Evolutionary conservation across 2,797 vertebrate species (phyloP).

Genomic region (Takifugu ocellatus): DNA sequence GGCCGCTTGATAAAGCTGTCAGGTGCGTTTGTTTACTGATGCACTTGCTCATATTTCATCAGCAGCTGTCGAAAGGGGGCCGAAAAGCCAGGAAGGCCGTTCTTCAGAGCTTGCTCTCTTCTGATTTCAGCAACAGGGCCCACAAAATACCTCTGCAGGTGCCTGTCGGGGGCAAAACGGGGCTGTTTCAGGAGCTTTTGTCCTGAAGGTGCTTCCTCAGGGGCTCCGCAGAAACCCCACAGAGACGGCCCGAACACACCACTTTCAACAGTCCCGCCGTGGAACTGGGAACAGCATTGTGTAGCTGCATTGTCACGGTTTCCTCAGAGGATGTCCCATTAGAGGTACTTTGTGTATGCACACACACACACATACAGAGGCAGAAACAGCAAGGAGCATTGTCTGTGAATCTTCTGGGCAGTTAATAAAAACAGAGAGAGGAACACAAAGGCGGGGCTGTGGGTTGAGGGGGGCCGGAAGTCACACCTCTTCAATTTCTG

Average conservation of each 20-base stretch:
- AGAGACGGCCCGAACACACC: slow-evolving; percentile 53
- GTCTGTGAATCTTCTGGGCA: slow-evolving; percentile 15
- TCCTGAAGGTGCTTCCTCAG: slow-evolving; percentile 63
- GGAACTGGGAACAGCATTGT: slow-evolving; percentile 36
- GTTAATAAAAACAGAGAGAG: slow-evolving; percentile 18
- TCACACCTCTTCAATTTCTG: slow-evolving; percentile 26
- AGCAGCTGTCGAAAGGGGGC: too few relatives aligned
- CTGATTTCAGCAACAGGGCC: too few relatives aligned
- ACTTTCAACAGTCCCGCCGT: slow-evolving; percentile 34
- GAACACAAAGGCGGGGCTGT: slow-evolving; percentile 10
- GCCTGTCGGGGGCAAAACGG: slow-evolving; percentile 7
- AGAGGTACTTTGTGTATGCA: slow-evolving; percentile 43
- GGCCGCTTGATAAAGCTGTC: too few relatives aligned
- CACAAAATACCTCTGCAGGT: too few relatives aligned
- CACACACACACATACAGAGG: slow-evolving; percentile 21
- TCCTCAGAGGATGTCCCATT: slow-evolving; percentile 69
- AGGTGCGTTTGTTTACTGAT: too few relatives aligned
- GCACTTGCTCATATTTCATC: too few relatives aligned
- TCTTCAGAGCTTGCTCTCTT: background rate
- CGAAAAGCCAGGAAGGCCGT: background rate
- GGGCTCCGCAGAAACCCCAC: slow-evolving; percentile 39
- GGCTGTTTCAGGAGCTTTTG: slow-evolving; percentile 56
- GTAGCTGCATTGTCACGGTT: slow-evolving; percentile 58
- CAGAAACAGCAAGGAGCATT: slow-evolving; percentile 9
- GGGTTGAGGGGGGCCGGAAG: slow-evolving; percentile 44